A percentile compares a stretch with the other conserved stretches of the same genome.
These are phyloP conservation scores for Chlorops oryzae DNA, from an alignment of 1,140 invertebrate species.

Conservation along the genomic window DNA sequence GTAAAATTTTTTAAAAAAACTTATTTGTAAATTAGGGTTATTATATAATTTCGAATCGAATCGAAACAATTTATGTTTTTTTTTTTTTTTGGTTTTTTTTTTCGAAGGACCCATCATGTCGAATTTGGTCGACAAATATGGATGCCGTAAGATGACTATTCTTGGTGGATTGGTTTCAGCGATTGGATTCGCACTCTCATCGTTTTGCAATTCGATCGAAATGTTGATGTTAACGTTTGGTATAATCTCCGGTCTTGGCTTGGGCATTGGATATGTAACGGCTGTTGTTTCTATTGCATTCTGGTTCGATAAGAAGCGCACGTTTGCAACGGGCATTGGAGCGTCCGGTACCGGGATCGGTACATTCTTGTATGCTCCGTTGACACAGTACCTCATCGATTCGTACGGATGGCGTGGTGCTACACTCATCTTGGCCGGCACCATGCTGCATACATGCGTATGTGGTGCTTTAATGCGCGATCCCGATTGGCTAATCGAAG, in stretches of 20 bases:
- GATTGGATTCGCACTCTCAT: slow-evolving; percentile 73
- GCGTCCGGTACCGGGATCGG: slow-evolving; percentile 85
- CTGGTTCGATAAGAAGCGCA: slow-evolving; percentile 91
- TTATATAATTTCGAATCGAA: no score
- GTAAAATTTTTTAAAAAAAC: no score
- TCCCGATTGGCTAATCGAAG: slow-evolving; percentile 67
- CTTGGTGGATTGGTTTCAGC: slow-evolving; percentile 69
- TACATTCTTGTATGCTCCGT: slow-evolving; percentile 65
- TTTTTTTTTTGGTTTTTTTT: no score
- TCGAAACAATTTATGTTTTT: no score
- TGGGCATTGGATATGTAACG: slow-evolving; percentile 83
- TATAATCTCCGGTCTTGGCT: slow-evolving; percentile 74
- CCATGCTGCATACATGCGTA: slow-evolving; percentile 81
- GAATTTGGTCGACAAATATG: slow-evolving; percentile 80
- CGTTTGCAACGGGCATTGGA: slow-evolving; percentile 81
- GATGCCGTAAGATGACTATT: slow-evolving; percentile 79
- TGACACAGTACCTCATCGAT: slow-evolving; percentile 70
- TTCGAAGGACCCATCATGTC: slow-evolving; percentile 55
- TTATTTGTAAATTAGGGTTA: no score
- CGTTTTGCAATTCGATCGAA: slow-evolving; percentile 64
- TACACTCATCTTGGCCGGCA: slow-evolving; percentile 71
- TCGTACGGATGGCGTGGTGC: slow-evolving; percentile 84
- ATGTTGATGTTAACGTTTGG: slow-evolving; percentile 82
- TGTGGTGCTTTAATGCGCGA: slow-evolving; percentile 84
- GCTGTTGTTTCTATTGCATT: slow-evolving; percentile 89